phyloP scores from a whole-genome alignment of 2,888 invertebrate genomes.

The Drosophila ustulata region DNA sequence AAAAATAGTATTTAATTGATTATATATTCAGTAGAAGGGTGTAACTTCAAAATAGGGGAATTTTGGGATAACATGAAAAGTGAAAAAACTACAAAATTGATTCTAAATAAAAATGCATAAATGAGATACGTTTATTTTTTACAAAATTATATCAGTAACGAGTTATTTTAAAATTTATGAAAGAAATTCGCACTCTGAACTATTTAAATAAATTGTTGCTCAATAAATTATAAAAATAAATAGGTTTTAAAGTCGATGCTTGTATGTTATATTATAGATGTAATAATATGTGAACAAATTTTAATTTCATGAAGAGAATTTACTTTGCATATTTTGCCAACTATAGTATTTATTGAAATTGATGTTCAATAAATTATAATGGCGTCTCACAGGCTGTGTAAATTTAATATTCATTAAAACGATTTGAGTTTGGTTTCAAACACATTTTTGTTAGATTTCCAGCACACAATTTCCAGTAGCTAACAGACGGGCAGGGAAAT shows the following conservation, averaged over 20 bases:
- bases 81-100: neutral
- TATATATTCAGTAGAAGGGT: neutral
- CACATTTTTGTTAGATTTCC: neutral
- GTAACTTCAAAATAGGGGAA: neutral
- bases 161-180: no score
- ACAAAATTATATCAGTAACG: no score
- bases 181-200: neutral
- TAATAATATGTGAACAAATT: no score
- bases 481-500: slow-evolving; percentile 23
- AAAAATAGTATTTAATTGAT: neutral
- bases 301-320: no score
- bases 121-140: no score
- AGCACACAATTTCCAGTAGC: neutral
- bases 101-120: no score
- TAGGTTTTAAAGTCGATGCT: no score
- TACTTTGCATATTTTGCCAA: no score
- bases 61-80: neutral
- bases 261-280: no score
- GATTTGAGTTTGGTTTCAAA: neutral
- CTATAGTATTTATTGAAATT: no score
- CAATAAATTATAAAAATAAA: neutral
- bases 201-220: neutral
- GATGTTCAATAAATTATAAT: no score
- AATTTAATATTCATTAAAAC: neutral
- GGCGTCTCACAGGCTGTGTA: no score